These are phyloP conservation scores for Pectinophora gossypiella DNA, from an alignment of 1,140 invertebrate genomes.

Conservation along the genomic window DNA sequence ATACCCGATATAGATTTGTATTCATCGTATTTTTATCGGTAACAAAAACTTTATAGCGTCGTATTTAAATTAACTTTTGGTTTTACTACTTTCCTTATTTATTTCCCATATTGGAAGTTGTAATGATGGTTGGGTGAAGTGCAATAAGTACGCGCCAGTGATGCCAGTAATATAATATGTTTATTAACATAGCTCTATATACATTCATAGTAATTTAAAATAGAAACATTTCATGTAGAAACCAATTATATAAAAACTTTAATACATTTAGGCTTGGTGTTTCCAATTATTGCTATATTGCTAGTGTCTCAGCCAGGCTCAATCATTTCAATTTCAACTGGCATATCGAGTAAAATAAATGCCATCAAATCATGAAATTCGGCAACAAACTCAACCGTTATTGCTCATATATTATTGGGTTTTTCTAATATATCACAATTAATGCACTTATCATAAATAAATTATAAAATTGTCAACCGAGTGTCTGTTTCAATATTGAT, in stretches of 20 bases:
- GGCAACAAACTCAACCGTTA: constrained; percentile 41
- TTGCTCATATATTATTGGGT: constrained; percentile 47
- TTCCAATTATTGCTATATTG: constrained; percentile 40
- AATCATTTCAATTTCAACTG: constrained; percentile 21
- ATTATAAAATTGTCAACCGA: constrained; percentile 70
- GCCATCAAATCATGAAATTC: constrained; percentile 33
- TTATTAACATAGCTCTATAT: constrained; percentile 73
- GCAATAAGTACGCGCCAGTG: constrained; percentile 17
- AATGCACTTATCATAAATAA: constrained; percentile 73
- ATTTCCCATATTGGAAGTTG: no score
- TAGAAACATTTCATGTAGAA: constrained; percentile 68
- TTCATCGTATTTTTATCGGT: no score
- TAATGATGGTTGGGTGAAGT: not conserved
- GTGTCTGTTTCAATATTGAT: constrained; percentile 54
- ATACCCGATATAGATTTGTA: no score
- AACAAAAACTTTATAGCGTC: no score
- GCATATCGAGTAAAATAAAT: constrained; percentile 42
- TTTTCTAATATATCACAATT: constrained; percentile 62
- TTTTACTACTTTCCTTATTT: no score
- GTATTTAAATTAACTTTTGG: no score
- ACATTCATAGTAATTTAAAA: constrained; percentile 71
- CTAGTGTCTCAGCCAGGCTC: constrained; percentile 21
- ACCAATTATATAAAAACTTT: constrained; percentile 64
- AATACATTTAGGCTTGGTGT: constrained; percentile 58
- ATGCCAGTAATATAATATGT: constrained; percentile 64